Base-by-base conservation (phyloP, 2,888 invertebrate genomes). In the Metellina segmentata region DNA sequence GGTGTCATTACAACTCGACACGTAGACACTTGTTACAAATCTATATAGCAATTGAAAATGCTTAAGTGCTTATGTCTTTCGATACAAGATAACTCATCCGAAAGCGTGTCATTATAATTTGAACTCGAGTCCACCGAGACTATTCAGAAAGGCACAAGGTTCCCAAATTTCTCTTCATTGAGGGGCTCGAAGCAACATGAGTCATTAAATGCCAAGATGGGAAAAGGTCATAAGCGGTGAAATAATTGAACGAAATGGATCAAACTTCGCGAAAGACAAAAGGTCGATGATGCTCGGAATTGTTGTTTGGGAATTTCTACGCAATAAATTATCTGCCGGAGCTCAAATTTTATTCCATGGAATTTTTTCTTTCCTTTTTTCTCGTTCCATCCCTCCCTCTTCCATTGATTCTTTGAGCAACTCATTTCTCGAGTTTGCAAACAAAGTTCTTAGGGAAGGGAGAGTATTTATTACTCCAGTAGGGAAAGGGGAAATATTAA, bases 401-500 rank as follows among this genome's bases (percentile, higher is more conserved):
- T 61, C 20, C 82, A 89, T 89, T 81, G 82, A 89, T 89, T 89
- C 89, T 51, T 81, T 61, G 72, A 82, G 77, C 82, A 75, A 81
- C 75, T 81, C 88, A 89, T 89, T 89, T 89, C 75, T 89, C 52
- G 70, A 82, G 89, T 89, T 89, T 89, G 89, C 89, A 89, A 88
- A 88, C 88, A 81, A 82, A 89, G 89, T 82, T 89, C 70, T 13
- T 70, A 82, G 53, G 82, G 82, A 82, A 70, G 82, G 70, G 7
- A 71, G 88, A 82, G 89, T 89, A 82, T 89, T 89, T 89, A 89
- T 89, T 89, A 89, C 89, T 89, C 51, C 75, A 34, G 53, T 49
- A 75, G 34, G 7, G 48, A 61, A 34, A 11, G 9, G 34, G 51
- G 69, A 16, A 48, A 74, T 6, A 48, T 70, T 48, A 88, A 74